Evolutionary conservation across 1,140 invertebrate species (phyloP), one percentile per base, ranked within the genome.

Genomic region (Rhagoletis zephyria): DNA sequence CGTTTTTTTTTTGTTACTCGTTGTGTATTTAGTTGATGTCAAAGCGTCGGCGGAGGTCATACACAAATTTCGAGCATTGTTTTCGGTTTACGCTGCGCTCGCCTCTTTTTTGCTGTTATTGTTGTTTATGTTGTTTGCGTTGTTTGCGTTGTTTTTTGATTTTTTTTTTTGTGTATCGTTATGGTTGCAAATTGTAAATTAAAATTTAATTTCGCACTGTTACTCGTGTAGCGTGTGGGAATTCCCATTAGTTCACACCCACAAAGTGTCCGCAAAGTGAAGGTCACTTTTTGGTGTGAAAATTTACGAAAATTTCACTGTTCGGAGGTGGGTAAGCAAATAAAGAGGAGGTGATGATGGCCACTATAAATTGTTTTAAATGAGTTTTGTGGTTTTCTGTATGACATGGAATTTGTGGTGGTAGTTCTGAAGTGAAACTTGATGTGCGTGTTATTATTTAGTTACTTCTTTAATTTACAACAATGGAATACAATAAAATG

Each of bases 181-280:
- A 81, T 81, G 74, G 16, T 81, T 81, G 74, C 74, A 56, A 81
- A 81, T 81, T 81, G 74, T 81, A 81, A 81, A 81, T 81, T 81
- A 81, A 81, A 81, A 81, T 81, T 81, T 81, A 81, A 81, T 81
- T 81, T 81, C 74, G 74, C 74, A 81, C 74, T 56, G 74, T 81
- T 81, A 56, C 48, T 81, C 48, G 48, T 81, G 48, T 48, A 56
- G 30, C 74, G 74, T 81, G 48, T 56, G 45, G 48, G 5, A 81
- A 81, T 56, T 81, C 74, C 74, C 74, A 81, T 81, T 81, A 81
- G 74, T 81, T 81, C 48, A 81, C 74, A 81, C 74, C 74, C 74
- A 81, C 74, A 81, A 59, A 81, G 74, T 81, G 74, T 81, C 74
- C 74, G 51, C 74, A 81, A 51, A 56, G 74, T 81, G 74, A 81